Conservation (phyloP, 2,113 vertebrate genomes). For the Oreochromis aureus region DNA sequence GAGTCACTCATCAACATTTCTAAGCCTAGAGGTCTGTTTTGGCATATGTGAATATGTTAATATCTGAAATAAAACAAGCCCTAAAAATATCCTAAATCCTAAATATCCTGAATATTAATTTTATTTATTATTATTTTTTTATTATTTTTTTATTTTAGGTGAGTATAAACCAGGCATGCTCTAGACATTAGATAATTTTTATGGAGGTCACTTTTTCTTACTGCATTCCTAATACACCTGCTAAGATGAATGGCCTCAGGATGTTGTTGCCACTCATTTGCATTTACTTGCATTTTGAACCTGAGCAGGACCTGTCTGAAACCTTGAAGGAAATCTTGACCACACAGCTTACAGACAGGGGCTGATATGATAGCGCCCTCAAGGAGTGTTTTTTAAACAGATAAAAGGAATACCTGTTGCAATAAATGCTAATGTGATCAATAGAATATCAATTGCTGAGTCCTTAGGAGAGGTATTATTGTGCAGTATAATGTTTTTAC, state of each 20-base stretch:
- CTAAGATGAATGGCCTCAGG: constrained; percentile 16
- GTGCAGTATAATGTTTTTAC: background rate
- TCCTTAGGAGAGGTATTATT: background rate
- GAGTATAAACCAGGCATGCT: background rate
- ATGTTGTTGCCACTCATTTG: constrained; percentile 50
- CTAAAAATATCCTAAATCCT: background rate
- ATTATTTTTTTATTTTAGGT: accelerated
- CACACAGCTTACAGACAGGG: background rate
- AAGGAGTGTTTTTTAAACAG: constrained; percentile 6
- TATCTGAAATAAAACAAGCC: constrained; percentile 23
- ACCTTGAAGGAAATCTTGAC: constrained; percentile 32
- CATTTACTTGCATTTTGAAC: constrained; percentile 25
- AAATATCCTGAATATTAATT: background rate
- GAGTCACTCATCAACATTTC: constrained; percentile 40
- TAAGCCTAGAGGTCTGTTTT: constrained; percentile 20
- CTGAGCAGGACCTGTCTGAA: background rate
- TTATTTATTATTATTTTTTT: background rate
- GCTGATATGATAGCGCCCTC: background rate
- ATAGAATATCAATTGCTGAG: background rate
- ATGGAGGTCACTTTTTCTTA: background rate
- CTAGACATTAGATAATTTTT: background rate
- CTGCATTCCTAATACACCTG: constrained; percentile 10
- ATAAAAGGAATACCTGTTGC: background rate
- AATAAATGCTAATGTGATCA: constrained; percentile 6
- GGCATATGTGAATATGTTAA: constrained; percentile 10